Conservation (phyloP, 2,888 invertebrate genomes). For the Monoplex corrugatus region DNA sequence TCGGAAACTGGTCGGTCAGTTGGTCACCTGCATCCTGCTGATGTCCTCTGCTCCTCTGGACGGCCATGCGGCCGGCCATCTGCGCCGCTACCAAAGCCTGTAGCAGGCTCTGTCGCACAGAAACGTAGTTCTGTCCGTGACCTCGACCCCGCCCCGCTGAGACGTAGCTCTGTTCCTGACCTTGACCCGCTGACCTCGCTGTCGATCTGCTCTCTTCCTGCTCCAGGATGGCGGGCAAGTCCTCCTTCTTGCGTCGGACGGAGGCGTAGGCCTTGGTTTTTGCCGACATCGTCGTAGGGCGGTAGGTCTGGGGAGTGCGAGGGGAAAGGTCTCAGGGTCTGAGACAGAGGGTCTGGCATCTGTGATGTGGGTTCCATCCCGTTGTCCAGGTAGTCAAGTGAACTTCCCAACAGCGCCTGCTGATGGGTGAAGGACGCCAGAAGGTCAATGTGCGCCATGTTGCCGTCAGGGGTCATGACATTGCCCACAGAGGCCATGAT, state of each 20-base stretch:
- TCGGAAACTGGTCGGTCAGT: not conserved
- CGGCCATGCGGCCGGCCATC: not conserved
- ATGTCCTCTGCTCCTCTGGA: no score
- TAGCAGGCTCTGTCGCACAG: constrained; percentile 6
- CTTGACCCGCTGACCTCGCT: not conserved
- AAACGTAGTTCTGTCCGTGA: not conserved
- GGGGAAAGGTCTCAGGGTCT: no score
- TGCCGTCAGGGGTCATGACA: constrained; percentile 17
- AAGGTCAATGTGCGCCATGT: constrained; percentile 40
- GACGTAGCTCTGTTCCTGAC: not conserved
- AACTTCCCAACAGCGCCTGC: not conserved
- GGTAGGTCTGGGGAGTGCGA: not conserved
- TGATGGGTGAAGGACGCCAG: constrained; percentile 46
- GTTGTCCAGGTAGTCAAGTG: not conserved
- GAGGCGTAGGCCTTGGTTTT: not conserved
- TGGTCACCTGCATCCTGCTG: not conserved
- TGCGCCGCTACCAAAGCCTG: not conserved
- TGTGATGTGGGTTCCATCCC: not conserved
- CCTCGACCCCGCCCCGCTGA: no score
- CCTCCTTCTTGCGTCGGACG: not conserved
- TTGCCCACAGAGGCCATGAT: constrained; percentile 6
- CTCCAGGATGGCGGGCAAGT: constrained; percentile 3
- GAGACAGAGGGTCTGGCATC: not conserved
- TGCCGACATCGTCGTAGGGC: not conserved
- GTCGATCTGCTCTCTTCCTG: not conserved